Percentiles rank a stretch among this genome's conserved stretches.
Evolutionary conservation across 2,797 vertebrate species (phyloP).

Genomic region (Peromyscus aztecus): DNA sequence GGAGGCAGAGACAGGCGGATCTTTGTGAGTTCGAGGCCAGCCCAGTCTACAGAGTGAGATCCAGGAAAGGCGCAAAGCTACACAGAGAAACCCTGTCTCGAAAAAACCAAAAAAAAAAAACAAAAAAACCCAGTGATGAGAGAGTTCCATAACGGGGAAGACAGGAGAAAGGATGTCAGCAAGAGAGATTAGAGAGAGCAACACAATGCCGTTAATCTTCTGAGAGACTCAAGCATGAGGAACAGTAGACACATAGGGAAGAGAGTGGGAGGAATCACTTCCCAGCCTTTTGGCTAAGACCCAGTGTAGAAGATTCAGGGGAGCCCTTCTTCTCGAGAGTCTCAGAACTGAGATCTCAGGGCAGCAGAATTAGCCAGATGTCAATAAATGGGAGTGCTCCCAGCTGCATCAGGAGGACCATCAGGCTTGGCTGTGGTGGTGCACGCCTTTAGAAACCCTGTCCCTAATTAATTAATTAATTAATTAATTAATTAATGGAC

Average conservation of each 20-base stretch:
- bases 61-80: too few relatives aligned
- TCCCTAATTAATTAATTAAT: too few relatives aligned
- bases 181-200: not conserved
- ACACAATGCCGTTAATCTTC: not conserved
- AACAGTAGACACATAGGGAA: not conserved
- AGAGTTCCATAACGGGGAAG: not conserved
- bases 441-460: not conserved
- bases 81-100: too few relatives aligned
- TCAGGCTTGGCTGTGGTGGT: too few relatives aligned
- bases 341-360: not conserved
- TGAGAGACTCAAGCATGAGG: not conserved
- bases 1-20: too few relatives aligned
- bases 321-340: not conserved
- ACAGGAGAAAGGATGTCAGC: too few relatives aligned
- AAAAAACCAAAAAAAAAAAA: too few relatives aligned
- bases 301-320: not conserved
- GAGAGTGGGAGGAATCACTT: not conserved
- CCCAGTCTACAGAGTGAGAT: too few relatives aligned
- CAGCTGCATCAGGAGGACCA: not conserved
- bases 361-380: conserved; percentile 1
- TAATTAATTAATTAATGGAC: too few relatives aligned
- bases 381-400: not conserved
- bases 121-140: too few relatives aligned
- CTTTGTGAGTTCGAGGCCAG: too few relatives aligned
- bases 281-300: not conserved